Conservation (phyloP, 2,888 invertebrate species). For the Agrochola lychnidis region DNA sequence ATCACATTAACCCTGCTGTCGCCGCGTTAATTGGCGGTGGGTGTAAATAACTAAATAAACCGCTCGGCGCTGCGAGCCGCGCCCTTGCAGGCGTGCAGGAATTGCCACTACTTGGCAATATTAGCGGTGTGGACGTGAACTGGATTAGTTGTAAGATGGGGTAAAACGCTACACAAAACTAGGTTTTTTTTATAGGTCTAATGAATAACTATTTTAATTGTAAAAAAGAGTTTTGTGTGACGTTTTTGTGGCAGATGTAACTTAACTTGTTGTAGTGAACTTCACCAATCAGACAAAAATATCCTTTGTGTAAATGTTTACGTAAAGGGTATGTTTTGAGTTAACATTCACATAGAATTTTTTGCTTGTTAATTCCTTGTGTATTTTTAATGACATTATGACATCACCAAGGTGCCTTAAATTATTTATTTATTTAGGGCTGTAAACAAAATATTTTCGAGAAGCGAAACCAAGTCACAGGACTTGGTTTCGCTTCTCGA, state of each 20-base stretch:
- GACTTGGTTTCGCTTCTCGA: too few species aligned
- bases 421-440: background rate
- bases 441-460: too few species aligned
- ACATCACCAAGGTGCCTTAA: background rate
- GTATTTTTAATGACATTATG: background rate
- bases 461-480: background rate
- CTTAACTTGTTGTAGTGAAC: background rate
- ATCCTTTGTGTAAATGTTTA: background rate
- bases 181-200: background rate
- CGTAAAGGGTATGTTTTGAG: background rate
- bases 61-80: constrained; percentile 46
- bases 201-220: background rate
- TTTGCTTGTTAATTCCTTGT: background rate
- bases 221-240: background rate
- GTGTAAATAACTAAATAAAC: constrained; percentile 78
- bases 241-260: background rate
- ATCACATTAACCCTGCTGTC: constrained; percentile 78
- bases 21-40: constrained; percentile 75
- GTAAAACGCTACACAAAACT: constrained; percentile 2
- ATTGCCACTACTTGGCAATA: constrained; percentile 62
- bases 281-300: background rate
- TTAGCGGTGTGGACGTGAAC: constrained; percentile 23
- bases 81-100: constrained; percentile 64
- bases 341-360: background rate
- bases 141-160: constrained; percentile 19